Evolutionary conservation across 2,113 vertebrate species (phyloP).

Genomic region (Pica pica): DNA sequence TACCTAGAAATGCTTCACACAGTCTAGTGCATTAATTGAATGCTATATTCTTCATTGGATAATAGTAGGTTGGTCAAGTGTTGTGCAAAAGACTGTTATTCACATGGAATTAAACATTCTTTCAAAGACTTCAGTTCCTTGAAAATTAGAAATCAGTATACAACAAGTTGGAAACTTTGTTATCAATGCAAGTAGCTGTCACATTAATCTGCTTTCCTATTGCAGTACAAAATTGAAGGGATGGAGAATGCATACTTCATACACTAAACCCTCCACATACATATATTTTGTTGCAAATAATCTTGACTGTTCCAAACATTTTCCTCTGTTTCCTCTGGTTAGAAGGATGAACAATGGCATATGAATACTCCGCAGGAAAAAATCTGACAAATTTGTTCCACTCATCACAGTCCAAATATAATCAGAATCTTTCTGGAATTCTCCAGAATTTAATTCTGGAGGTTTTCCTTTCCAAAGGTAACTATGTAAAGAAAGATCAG

Average conservation of each 20-base stretch:
- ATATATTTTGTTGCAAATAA: background rate
- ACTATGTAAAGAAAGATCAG: background rate
- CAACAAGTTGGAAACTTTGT: background rate
- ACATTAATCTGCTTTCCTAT: background rate
- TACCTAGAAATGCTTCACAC: background rate
- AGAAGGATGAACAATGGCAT: background rate
- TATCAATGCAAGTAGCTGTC: background rate
- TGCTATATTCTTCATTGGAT: background rate
- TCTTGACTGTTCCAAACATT: background rate
- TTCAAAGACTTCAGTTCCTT: background rate
- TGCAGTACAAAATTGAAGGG: background rate
- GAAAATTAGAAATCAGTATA: background rate
- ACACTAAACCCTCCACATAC: background rate
- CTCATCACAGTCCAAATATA: background rate
- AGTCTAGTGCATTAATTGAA: background rate
- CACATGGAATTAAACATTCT: background rate
- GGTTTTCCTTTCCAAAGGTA: background rate
- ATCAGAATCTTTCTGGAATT: background rate
- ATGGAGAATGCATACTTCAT: background rate
- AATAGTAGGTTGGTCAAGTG: background rate
- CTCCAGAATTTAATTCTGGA: background rate
- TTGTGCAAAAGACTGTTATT: background rate
- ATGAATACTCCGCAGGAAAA: background rate
- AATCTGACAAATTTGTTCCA: background rate
- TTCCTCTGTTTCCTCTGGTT: background rate